Conservation (phyloP, 2,113 vertebrate species). For the Sturnus vulgaris region DNA sequence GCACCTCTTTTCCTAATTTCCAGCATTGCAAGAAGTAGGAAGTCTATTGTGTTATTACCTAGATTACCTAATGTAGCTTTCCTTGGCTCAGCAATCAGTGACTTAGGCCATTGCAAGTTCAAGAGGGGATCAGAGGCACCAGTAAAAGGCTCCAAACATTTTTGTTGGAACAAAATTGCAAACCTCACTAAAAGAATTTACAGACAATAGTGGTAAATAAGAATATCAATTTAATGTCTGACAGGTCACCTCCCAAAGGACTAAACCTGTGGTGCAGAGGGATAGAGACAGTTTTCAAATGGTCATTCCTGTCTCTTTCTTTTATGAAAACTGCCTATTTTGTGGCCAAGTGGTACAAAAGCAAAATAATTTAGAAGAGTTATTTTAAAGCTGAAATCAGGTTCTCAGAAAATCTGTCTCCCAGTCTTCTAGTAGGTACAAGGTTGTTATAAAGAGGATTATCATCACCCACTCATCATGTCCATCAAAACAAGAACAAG, state of each 20-base stretch:
- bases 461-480: background rate
- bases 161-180: conserved; percentile 4
- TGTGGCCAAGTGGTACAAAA: background rate
- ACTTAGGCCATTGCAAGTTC: background rate
- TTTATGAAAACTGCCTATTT: background rate
- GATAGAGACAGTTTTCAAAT: background rate
- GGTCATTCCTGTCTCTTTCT: background rate
- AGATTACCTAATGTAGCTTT: background rate
- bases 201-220: conserved; percentile 15
- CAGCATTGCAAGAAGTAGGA: background rate
- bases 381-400: background rate
- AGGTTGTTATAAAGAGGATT: conserved; percentile 45
- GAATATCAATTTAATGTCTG: conserved; percentile 8
- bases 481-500: conserved; percentile 28
- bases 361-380: background rate
- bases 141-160: background rate
- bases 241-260: background rate
- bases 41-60: background rate
- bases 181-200: conserved; percentile 20
- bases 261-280: background rate
- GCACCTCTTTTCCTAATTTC: conserved; percentile 1
- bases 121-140: background rate
- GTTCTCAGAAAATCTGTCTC: background rate
- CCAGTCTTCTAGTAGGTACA: background rate
- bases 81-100: conserved; percentile 9